These are phyloP conservation scores for Heptranchias perlo DNA, from an alignment of 2,113 vertebrate species.

Conservation along the genomic window DNA sequence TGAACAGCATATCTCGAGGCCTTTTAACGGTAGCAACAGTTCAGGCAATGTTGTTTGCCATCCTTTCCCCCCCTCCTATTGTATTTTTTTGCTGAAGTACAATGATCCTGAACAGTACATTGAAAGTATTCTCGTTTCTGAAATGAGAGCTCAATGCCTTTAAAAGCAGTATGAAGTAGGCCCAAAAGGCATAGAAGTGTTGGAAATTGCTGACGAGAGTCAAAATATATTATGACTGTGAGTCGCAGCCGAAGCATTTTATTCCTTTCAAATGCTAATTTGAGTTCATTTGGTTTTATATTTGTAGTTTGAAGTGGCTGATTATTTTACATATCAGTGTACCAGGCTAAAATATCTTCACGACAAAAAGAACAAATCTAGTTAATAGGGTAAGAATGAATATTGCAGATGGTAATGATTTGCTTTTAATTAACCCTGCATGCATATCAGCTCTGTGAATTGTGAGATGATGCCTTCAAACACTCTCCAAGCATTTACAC, in stretches of 20 bases:
- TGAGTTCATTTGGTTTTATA: neutral
- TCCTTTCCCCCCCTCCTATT: neutral
- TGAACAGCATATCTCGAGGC: no score
- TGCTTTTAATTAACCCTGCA: neutral
- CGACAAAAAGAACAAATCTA: neutral
- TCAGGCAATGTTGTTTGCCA: neutral
- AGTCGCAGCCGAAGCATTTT: neutral
- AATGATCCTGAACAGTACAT: neutral
- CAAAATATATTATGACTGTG: neutral
- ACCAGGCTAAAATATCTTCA: neutral
- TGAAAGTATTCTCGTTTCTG: neutral
- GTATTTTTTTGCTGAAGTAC: neutral
- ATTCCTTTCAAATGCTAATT: constrained; percentile 18
- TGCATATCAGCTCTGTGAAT: neutral
- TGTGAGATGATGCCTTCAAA: neutral
- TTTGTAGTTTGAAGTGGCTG: constrained; percentile 22
- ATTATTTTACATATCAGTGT: neutral
- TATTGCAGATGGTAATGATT: neutral
- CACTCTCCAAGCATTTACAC: neutral
- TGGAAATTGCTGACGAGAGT: neutral
- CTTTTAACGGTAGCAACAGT: no score
- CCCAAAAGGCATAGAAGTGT: neutral
- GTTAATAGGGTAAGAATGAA: neutral
- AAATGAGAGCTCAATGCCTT: neutral
- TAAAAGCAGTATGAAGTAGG: neutral